Evolutionary conservation across 2,797 vertebrate genomes (phyloP).

Genomic region (Erpetoichthys calabaricus): DNA sequence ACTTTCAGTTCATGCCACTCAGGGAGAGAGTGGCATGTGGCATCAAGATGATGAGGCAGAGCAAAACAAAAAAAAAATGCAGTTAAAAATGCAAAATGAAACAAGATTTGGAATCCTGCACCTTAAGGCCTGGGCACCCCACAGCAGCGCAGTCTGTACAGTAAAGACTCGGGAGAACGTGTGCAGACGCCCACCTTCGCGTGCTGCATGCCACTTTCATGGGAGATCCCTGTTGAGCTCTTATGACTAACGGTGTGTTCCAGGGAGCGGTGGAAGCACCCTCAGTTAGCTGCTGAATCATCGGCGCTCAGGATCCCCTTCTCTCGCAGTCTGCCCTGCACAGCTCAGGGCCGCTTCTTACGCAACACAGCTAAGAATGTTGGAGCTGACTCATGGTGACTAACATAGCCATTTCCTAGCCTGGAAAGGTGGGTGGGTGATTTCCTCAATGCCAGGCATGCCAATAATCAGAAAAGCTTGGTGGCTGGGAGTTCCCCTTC

Average conservation of each 20-base stretch:
- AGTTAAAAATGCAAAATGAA: too few relatives aligned
- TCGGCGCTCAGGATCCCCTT: conserved; percentile 2
- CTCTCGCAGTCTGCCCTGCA: not conserved
- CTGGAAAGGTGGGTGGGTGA: not conserved
- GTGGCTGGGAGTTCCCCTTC: not conserved
- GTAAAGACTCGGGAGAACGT: too few relatives aligned
- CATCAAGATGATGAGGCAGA: too few relatives aligned
- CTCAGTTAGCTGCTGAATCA: conserved; percentile 1
- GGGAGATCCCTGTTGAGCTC: conserved; percentile 3
- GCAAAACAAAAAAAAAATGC: too few relatives aligned
- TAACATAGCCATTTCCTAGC: not conserved
- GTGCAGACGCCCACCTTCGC: too few relatives aligned
- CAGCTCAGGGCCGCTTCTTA: not conserved
- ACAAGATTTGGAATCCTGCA: too few relatives aligned
- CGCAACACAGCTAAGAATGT: not conserved
- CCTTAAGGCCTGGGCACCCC: too few relatives aligned
- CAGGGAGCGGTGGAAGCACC: not conserved
- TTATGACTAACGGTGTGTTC: not conserved
- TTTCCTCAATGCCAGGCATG: not conserved
- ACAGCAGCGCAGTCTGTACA: too few relatives aligned
- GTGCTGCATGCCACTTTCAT: too few relatives aligned
- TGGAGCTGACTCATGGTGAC: conserved; percentile 3
- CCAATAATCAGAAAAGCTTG: not conserved
- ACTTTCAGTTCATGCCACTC: too few relatives aligned
- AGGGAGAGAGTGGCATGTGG: too few relatives aligned